phyloP scores from a whole-genome alignment of 1,140 invertebrate genomes.

The Choristoneura fumiferana region DNA sequence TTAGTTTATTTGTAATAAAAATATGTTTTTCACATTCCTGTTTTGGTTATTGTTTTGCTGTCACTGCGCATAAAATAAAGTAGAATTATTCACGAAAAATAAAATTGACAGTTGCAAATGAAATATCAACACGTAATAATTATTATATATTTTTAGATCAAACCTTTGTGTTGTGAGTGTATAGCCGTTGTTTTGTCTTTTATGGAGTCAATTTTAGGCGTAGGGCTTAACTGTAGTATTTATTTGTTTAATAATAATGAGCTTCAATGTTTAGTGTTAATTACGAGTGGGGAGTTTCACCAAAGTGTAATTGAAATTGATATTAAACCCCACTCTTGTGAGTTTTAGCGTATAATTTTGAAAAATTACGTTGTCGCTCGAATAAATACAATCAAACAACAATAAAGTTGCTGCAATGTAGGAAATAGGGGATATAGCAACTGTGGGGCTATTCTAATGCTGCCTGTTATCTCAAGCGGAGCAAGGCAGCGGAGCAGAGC shows the following conservation, averaged over 20 bases:
- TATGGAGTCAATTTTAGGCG: slow-evolving; percentile 25
- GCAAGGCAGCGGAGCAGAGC: too few species aligned
- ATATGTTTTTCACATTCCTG: too few species aligned
- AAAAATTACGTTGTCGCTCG: too few species aligned
- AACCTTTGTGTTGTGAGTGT: slow-evolving; percentile 2
- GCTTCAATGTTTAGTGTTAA: slow-evolving; percentile 21
- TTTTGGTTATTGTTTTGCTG: too few species aligned
- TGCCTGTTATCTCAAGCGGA: too few species aligned
- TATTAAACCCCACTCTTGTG: not conserved
- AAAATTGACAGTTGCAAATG: slow-evolving; percentile 1
- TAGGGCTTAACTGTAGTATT: slow-evolving; percentile 18
- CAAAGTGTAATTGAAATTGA: slow-evolving; percentile 8
- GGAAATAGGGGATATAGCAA: too few species aligned
- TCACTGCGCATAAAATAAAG: too few species aligned
- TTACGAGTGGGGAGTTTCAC: not conserved
- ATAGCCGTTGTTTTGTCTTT: slow-evolving; percentile 25
- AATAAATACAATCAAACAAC: too few species aligned
- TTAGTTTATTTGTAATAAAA: too few species aligned
- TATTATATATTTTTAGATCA: slow-evolving; percentile 4
- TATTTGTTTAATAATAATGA: slow-evolving; percentile 20
- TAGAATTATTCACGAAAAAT: not conserved
- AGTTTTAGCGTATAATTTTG: not conserved
- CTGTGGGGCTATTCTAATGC: too few species aligned
- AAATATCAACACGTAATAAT: slow-evolving; percentile 5
- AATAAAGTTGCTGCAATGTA: too few species aligned